Base-by-base conservation (phyloP, 2,113 vertebrate species). In the Crypturellus undulatus region DNA sequence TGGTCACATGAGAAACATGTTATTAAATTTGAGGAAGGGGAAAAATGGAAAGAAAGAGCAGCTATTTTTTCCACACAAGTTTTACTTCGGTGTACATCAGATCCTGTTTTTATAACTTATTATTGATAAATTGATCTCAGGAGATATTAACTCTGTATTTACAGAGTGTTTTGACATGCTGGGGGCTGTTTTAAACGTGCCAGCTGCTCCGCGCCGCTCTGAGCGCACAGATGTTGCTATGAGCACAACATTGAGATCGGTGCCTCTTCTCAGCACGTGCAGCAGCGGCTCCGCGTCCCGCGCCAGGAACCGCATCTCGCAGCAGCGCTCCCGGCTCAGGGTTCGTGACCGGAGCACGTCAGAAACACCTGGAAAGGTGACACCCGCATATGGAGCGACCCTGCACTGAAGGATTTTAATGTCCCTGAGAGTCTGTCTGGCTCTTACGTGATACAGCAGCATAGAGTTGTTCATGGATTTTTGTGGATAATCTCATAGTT, bases 91-190 rank as follows among this genome's bases (percentile, higher is more conserved):
- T 22, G n/a, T n/a, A 45, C 71, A 58, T 94, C 65, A 77, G 34
- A 79, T 69, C 36, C 76, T 82, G 65, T 2, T 94, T 96, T 92
- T 92, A 84, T 93, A 94, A 95, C 51, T 89, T 97, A 93, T 94
- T 97, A 96, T 94, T 95, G 94, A 96, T 79, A 72, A 90, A 93
- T 90, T 81, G 91, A 96, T 97, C 95, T 94, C 94, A 9, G 82
- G 95, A 95, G 96, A 92, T 95, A 93, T 73, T 95, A 93, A 87
- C 92, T 97, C 87, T 96, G 86, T 97, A 94, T 97, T 97, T 96
- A 96, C 94, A 93, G 90, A 94, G 81, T 90, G 76, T 78, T 94
- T 88, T 96, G 94, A 93, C 52, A 63, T 75, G 92, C 94, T 87
- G 83, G 91, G 72, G 94, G 94, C 92, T 96, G 92, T 95, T 96